Percentiles rank a stretch among this genome's conserved stretches.
These are phyloP conservation scores for Porites australiensis DNA, from an alignment of 64 coral and sea anemone genomes.

Conservation along the genomic window DNA sequence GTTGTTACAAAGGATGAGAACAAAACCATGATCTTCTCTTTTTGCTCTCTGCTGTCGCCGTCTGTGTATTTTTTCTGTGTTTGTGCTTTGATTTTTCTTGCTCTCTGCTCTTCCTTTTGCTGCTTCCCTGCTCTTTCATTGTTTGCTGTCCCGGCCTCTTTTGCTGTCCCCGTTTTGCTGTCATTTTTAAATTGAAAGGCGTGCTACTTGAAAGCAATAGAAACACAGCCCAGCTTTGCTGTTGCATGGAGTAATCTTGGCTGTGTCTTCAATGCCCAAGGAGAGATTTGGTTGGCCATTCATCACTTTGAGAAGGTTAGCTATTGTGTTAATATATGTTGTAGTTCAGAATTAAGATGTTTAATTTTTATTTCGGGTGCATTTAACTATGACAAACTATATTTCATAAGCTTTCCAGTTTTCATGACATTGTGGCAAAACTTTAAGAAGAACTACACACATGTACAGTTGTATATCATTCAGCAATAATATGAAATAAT, in stretches of 20 bases:
- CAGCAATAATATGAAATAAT: no score
- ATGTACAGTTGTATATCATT: no score
- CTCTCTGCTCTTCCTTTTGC: slow-evolving; percentile 66
- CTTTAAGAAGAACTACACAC: no score
- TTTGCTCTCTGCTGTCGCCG: slow-evolving; percentile 98
- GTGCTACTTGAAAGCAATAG: slow-evolving; percentile 99
- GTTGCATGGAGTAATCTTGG: slow-evolving; percentile 99
- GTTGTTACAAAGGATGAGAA: slow-evolving; percentile 99
- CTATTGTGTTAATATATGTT: neutral
- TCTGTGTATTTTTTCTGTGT: slow-evolving; percentile 70
- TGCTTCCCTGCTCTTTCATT: slow-evolving; percentile 56
- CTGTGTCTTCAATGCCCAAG: slow-evolving; percentile 99
- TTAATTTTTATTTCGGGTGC: no score
- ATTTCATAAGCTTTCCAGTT: no score
- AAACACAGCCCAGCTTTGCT: slow-evolving; percentile 99
- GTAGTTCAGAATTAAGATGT: no score
- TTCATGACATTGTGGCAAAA: no score
- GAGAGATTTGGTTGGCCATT: slow-evolving; percentile 99
- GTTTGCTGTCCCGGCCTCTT: slow-evolving; percentile 74
- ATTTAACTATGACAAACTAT: no score
- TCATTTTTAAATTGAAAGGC: slow-evolving; percentile 93
- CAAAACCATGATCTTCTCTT: slow-evolving; percentile 99
- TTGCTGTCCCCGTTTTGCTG: slow-evolving; percentile 86
- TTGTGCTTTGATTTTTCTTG: slow-evolving; percentile 81
- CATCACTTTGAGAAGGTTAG: slow-evolving; percentile 99